Evolutionary conservation across 2,888 invertebrate species (phyloP).

Genomic region (Caenorhabditis zanzibari): DNA sequence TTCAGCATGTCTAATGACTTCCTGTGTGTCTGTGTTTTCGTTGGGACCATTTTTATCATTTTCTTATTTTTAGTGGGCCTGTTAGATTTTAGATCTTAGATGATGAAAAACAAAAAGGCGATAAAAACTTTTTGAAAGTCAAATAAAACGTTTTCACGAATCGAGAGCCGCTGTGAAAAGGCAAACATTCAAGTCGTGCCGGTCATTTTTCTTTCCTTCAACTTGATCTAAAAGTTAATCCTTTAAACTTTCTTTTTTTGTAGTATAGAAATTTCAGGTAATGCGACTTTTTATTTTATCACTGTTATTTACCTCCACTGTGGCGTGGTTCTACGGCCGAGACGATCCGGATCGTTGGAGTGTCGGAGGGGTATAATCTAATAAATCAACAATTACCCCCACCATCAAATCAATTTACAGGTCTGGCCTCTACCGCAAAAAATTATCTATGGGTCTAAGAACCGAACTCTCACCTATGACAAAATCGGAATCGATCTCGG

Average conservation of each 20-base stretch:
- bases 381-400: slow-evolving; percentile 5
- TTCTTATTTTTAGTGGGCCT: neutral
- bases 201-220: slow-evolving; percentile 39
- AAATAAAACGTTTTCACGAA: slow-evolving; percentile 65
- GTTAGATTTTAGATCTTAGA: too few species aligned
- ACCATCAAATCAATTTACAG: slow-evolving; percentile 37
- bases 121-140: slow-evolving; percentile 60
- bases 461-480: slow-evolving; percentile 73
- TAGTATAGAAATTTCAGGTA: slow-evolving; percentile 18
- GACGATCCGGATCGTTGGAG: slow-evolving; percentile 74
- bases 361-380: slow-evolving; percentile 67
- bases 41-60: slow-evolving; percentile 32
- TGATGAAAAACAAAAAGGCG: neutral
- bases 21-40: slow-evolving; percentile 42
- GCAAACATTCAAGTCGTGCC: slow-evolving; percentile 64
- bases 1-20: slow-evolving; percentile 60
- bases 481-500: slow-evolving; percentile 73
- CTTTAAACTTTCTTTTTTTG: slow-evolving; percentile 13
- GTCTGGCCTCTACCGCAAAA: slow-evolving; percentile 80
- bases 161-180: slow-evolving; percentile 43
- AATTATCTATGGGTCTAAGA: slow-evolving; percentile 76
- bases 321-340: slow-evolving; percentile 73
- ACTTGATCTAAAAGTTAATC: slow-evolving; percentile 25
- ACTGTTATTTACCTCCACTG: slow-evolving; percentile 34
- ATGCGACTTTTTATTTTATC: slow-evolving; percentile 33